Evolutionary conservation across 2,113 vertebrate genomes (phyloP), one percentile per base, ranked within the genome.

Genomic region (Proterorhinus semilunaris): DNA sequence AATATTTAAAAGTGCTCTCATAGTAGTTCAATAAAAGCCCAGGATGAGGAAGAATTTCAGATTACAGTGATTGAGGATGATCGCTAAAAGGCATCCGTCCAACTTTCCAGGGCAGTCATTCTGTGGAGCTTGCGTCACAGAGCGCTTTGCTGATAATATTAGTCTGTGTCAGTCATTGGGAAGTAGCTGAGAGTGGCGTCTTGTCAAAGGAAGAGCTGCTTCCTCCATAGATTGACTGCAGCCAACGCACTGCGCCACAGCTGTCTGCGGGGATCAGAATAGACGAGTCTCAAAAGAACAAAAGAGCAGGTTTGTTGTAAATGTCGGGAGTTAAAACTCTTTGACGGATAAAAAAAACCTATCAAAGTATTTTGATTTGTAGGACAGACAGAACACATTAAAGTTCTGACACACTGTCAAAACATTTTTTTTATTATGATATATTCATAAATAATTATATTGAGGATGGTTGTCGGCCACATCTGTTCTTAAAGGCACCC

Each of bases 1-100:
- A 68, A 73, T 75, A 69, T 78, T 66, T 85, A 67, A 76, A 45
- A 65, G 59, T 47, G 21, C 67, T 57, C 69, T 77, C 50, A 49
- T 48, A 44, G 17, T 61, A 71, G 62, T 66, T 80, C 65, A 57
- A 46, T 79, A 47, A 54, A 62, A 82, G 55, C 53, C 51, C 53
- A 63, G n/a, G 65, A 75, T 46, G 51, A 44, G 66, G 52, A 53
- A 68, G 57, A 68, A 63, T 52, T 11, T 78, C 43, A 49, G n/a
- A 73, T 80, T 55, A 52, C 1, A 0, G n/a, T 73, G 51, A 84
- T 58, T 74, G 69, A 69, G 66, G 71, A 65, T 65, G 74, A 78
- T 78, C 27, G 57, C 42, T 55, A 46, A 65, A 46, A 65, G 54
- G 59, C 73, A 69, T 62, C 64, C 8, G 12, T 69, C 70, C 62